phyloP scores from a whole-genome alignment of 2,888 invertebrate species.

The Leuctra nigra region DNA sequence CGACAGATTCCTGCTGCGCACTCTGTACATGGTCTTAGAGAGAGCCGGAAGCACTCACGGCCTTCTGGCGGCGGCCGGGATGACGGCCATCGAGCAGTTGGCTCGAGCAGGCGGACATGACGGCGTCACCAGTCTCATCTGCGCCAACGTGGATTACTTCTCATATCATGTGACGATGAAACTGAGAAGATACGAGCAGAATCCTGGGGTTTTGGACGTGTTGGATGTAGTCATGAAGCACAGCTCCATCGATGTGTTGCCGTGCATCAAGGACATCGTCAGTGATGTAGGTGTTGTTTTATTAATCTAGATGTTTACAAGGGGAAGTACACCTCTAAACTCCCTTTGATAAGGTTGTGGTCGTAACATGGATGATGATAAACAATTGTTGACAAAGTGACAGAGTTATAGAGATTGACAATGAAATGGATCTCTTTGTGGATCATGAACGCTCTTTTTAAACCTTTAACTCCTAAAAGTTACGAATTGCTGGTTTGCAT shows the following conservation, averaged over 20 bases:
- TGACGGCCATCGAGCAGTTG: conserved; percentile 37
- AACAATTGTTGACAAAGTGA: no score
- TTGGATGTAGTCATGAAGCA: conserved; percentile 64
- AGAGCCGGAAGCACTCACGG: conserved; percentile 44
- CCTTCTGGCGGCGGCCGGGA: conserved; percentile 31
- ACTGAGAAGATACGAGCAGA: conserved; percentile 41
- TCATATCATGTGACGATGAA: conserved; percentile 60
- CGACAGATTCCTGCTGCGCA: conserved; percentile 55
- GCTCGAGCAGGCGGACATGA: conserved; percentile 50
- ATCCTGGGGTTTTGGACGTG: conserved; percentile 39
- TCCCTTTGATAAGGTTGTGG: neutral
- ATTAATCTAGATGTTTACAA: neutral
- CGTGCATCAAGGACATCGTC: conserved; percentile 60
- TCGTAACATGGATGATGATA: no score
- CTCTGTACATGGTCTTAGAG: conserved; percentile 61
- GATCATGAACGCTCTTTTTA: no score
- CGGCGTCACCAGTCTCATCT: conserved; percentile 53
- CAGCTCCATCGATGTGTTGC: conserved; percentile 55
- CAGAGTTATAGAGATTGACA: no score
- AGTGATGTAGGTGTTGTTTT: conserved; percentile 49
- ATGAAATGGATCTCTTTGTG: no score
- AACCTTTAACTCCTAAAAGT: no score
- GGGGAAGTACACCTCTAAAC: neutral
- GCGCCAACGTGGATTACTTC: conserved; percentile 65
- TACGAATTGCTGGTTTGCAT: no score